Conservation (phyloP, 53 echinoderm and acorn worm species). For the Echinarachnius parma region DNA sequence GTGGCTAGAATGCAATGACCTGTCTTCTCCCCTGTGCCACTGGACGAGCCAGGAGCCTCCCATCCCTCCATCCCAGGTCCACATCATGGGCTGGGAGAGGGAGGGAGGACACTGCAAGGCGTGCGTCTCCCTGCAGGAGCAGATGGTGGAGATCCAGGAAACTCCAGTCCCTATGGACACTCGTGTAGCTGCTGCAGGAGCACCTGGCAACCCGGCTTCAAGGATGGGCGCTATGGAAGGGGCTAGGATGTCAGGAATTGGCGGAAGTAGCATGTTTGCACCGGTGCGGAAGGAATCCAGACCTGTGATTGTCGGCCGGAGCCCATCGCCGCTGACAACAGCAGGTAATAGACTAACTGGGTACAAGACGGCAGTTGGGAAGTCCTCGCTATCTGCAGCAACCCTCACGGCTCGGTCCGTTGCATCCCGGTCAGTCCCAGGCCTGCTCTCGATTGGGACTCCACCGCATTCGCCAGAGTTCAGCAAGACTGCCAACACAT, state of each 20-base stretch:
- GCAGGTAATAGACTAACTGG: too few relatives aligned
- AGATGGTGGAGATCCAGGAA: conserved; percentile 12
- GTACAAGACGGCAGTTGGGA: background rate
- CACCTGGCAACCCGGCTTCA: too few relatives aligned
- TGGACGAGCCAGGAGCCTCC: conserved; percentile 58
- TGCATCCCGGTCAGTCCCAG: background rate
- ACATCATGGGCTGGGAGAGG: conserved; percentile 82
- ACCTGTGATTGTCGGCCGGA: conserved; percentile 1
- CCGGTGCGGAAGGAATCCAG: conserved; percentile 18
- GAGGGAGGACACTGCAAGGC: conserved; percentile 45
- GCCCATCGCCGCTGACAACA: conserved; percentile 10
- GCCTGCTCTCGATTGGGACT: conserved; percentile 13
- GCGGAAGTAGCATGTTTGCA: background rate
- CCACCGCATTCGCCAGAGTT: conserved; percentile 33
- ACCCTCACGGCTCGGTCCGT: too few relatives aligned
- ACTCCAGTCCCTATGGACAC: background rate
- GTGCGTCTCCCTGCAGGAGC: conserved; percentile 44
- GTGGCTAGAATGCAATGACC: conserved; percentile 92
- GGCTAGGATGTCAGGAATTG: background rate
- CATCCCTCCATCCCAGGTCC: conserved; percentile 81
- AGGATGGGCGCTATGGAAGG: too few relatives aligned
- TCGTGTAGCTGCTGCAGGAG: too few relatives aligned
- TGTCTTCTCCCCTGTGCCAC: conserved; percentile 48
- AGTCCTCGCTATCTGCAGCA: background rate
- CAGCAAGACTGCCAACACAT: too few relatives aligned